phyloP scores from a whole-genome alignment of 1,140 invertebrate species.

The Drosophila insularis region DNA sequence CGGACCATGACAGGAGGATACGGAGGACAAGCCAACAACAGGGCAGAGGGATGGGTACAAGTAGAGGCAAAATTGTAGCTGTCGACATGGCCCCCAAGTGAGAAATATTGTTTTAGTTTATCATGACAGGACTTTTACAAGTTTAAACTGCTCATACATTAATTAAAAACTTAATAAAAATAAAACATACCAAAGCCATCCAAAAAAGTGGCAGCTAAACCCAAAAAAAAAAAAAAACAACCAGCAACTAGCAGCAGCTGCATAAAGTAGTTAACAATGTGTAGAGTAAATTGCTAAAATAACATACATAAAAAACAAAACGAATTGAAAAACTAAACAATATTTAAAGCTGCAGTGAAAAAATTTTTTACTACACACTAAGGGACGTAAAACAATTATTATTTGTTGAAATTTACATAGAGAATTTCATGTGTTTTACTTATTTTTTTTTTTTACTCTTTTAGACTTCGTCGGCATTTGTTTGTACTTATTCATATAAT shows the following conservation, averaged over 20 bases:
- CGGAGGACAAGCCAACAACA: neutral
- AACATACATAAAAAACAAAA: neutral
- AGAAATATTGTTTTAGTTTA: constrained; percentile 81
- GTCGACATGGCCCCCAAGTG: constrained; percentile 61
- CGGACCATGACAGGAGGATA: constrained; percentile 10
- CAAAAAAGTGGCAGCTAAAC: constrained; percentile 29
- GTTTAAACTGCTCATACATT: constrained; percentile 81
- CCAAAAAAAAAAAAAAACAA: constrained; percentile 24
- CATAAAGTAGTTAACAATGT: constrained; percentile 5
- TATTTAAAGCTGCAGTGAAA: neutral
- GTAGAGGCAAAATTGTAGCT: constrained; percentile 34
- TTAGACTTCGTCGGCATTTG: too few relatives aligned
- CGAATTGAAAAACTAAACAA: neutral
- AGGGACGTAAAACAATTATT: too few relatives aligned
- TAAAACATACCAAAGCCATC: constrained; percentile 39
- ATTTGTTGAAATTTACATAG: too few relatives aligned
- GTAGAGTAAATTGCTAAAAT: neutral
- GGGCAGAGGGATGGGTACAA: neutral
- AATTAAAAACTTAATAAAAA: constrained; percentile 81
- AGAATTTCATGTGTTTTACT: too few relatives aligned
- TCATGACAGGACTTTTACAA: constrained; percentile 80
- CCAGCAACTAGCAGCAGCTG: neutral
- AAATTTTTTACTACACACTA: too few relatives aligned
- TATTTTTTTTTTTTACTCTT: too few relatives aligned
- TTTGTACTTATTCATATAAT: too few relatives aligned